Conservation (phyloP, 2,888 invertebrate genomes). For the Aproaerema taeniolella region DNA sequence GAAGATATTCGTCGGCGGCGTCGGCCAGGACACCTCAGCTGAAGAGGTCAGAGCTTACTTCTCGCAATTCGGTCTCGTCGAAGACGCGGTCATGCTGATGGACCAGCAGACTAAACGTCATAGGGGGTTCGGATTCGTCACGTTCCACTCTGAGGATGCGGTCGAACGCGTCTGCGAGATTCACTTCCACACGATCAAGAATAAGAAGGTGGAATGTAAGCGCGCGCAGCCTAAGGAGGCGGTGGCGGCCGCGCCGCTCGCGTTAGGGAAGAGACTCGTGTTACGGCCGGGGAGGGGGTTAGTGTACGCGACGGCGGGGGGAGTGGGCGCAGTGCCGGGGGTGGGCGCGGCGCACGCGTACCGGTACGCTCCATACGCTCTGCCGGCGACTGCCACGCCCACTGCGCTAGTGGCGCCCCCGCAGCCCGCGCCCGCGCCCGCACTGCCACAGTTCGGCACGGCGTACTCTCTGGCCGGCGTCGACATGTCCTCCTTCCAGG, state of each 20-base stretch:
- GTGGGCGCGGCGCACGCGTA: constrained; percentile 65
- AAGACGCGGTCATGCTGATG: constrained; percentile 96
- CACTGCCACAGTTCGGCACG: constrained; percentile 80
- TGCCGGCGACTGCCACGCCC: constrained; percentile 49
- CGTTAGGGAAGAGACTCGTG: constrained; percentile 83
- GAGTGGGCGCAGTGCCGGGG: constrained; percentile 49
- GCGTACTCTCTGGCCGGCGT: constrained; percentile 92
- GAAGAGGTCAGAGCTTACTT: constrained; percentile 95
- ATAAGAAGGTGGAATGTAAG: constrained; percentile 93
- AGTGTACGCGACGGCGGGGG: constrained; percentile 79
- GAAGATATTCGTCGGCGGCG: constrained; percentile 95
- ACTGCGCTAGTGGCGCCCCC: constrained; percentile 66
- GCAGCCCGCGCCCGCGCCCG: constrained; percentile 75
- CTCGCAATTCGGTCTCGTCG: constrained; percentile 92
- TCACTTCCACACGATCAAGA: constrained; percentile 94
- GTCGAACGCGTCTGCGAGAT: constrained; percentile 96
- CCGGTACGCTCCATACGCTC: constrained; percentile 74
- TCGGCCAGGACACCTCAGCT: constrained; percentile 93
- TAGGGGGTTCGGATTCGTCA: constrained; percentile 94
- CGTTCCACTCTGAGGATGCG: constrained; percentile 93
- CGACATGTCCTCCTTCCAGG: constrained; percentile 95
- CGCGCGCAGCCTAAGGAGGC: constrained; percentile 95
- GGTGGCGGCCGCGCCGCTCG: constrained; percentile 82
- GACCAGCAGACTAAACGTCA: constrained; percentile 95
- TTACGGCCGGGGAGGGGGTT: constrained; percentile 82